phyloP scores from a whole-genome alignment of 2,888 invertebrate genomes.

The Heteromurus nitidus region DNA sequence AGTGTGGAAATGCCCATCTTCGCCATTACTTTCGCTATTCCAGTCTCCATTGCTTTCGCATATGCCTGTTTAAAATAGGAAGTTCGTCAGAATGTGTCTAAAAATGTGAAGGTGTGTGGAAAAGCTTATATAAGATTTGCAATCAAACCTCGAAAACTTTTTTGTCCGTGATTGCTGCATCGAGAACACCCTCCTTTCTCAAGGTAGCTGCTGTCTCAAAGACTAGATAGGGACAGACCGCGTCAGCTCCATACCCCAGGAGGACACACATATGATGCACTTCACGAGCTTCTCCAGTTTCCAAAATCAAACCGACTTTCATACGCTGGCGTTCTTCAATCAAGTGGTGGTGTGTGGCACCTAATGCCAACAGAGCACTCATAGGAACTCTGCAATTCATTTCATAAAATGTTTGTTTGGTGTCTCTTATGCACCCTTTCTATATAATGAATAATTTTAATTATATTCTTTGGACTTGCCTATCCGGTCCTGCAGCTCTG shows the following conservation, averaged over 20 bases:
- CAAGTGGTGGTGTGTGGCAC: slow-evolving; percentile 95
- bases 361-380: slow-evolving; percentile 89
- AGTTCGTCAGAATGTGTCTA: neutral
- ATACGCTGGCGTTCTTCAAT: slow-evolving; percentile 96
- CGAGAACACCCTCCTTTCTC: slow-evolving; percentile 89
- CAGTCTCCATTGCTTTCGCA: slow-evolving; percentile 92
- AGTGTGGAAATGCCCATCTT: slow-evolving; percentile 99
- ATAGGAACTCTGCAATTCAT: slow-evolving; percentile 80
- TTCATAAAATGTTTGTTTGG: slow-evolving; percentile 9
- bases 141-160: slow-evolving; percentile 82
- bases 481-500: slow-evolving; percentile 77
- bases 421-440: neutral
- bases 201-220: slow-evolving; percentile 93
- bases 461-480: slow-evolving; percentile 75
- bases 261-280: slow-evolving; percentile 82
- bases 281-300: slow-evolving; percentile 96
- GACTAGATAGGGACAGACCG: slow-evolving; percentile 96
- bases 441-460: slow-evolving; percentile 4
- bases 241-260: slow-evolving; percentile 97
- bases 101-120: neutral
- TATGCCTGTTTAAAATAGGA: slow-evolving; percentile 80
- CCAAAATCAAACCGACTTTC: slow-evolving; percentile 95
- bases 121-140: neutral
- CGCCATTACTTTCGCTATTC: slow-evolving; percentile 96
- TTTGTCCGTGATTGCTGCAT: slow-evolving; percentile 84